Percentiles rank a stretch among this genome's conserved stretches.
Evolutionary conservation across 2,888 invertebrate genomes (phyloP).

Genomic region (Ariolimax columbianus): DNA sequence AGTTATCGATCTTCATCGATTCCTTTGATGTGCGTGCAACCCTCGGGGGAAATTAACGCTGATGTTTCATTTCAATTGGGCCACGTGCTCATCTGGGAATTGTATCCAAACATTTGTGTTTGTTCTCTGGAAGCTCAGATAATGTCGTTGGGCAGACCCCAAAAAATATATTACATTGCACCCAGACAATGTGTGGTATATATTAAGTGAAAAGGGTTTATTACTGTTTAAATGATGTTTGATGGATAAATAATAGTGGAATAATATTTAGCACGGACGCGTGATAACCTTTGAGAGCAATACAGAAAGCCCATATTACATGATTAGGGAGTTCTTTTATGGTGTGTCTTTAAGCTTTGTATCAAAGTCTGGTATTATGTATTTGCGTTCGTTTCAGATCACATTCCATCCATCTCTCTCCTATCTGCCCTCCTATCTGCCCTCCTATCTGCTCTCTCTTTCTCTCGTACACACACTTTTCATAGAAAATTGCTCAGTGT

Average conservation of each 20-base stretch:
- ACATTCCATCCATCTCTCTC: too few relatives aligned
- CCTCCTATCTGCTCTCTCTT: too few relatives aligned
- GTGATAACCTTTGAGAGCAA: too few relatives aligned
- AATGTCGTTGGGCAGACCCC: neutral
- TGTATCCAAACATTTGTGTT: neutral
- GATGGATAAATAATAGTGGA: neutral
- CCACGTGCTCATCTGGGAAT: neutral
- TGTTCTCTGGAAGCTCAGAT: neutral
- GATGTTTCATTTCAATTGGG: conserved; percentile 1
- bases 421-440: too few relatives aligned
- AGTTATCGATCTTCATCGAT: neutral
- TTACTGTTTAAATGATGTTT: neutral
- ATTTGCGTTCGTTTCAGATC: too few relatives aligned
- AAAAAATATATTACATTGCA: neutral
- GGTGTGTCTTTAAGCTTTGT: too few relatives aligned
- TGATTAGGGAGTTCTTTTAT: too few relatives aligned
- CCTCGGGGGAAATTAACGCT: neutral
- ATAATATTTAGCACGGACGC: neutral
- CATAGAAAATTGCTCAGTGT: too few relatives aligned
- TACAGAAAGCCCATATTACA: too few relatives aligned
- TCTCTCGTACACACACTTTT: too few relatives aligned
- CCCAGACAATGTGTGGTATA: neutral
- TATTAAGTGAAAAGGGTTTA: neutral
- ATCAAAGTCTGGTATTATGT: too few relatives aligned
- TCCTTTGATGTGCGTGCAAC: neutral